Evolutionary conservation across 2,888 invertebrate genomes (phyloP).

Genomic region (Anthrax anthrax): DNA sequence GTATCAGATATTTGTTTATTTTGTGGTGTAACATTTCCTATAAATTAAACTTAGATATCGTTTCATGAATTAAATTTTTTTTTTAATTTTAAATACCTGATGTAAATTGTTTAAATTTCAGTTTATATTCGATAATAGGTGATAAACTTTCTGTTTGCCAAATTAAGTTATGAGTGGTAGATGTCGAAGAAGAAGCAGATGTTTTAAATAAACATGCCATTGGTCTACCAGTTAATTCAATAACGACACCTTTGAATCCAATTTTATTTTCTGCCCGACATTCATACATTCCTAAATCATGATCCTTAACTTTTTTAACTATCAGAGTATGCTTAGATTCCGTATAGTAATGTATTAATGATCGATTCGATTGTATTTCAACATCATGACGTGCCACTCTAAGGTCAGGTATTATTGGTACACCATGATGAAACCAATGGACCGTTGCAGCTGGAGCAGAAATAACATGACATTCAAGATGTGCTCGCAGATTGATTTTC

Average conservation of each 20-base stretch:
- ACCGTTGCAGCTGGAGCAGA: slow-evolving; percentile 56
- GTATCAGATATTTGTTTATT: slow-evolving; percentile 15
- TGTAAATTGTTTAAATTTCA: slow-evolving; percentile 33
- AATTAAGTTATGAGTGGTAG: slow-evolving; percentile 51
- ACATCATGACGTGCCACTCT: slow-evolving; percentile 32
- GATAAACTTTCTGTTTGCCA: slow-evolving; percentile 79
- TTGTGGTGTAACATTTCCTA: slow-evolving; percentile 20
- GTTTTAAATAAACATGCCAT: slow-evolving; percentile 31
- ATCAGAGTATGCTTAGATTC: slow-evolving; percentile 48
- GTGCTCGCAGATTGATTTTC: slow-evolving; percentile 52
- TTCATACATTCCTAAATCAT: slow-evolving; percentile 64
- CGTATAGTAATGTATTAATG: slow-evolving; percentile 39
- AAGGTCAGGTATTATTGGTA: slow-evolving; percentile 34
- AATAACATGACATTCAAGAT: slow-evolving; percentile 52
- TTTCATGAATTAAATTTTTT: too few species aligned
- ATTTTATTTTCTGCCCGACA: slow-evolving; percentile 62
- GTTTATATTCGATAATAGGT: slow-evolving; percentile 55
- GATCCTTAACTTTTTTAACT: slow-evolving; percentile 48
- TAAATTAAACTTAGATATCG: too few species aligned
- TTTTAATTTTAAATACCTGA: slow-evolving; percentile 20
- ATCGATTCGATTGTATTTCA: slow-evolving; percentile 28
- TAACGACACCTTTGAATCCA: slow-evolving; percentile 52
- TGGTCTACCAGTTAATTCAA: slow-evolving; percentile 52
- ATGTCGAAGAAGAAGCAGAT: slow-evolving; percentile 25
- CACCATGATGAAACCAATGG: slow-evolving; percentile 51